Evolutionary conservation across 2,113 vertebrate species (phyloP), one percentile per base, ranked within the genome.

Genomic region (Pyrgilauda ruficollis): DNA sequence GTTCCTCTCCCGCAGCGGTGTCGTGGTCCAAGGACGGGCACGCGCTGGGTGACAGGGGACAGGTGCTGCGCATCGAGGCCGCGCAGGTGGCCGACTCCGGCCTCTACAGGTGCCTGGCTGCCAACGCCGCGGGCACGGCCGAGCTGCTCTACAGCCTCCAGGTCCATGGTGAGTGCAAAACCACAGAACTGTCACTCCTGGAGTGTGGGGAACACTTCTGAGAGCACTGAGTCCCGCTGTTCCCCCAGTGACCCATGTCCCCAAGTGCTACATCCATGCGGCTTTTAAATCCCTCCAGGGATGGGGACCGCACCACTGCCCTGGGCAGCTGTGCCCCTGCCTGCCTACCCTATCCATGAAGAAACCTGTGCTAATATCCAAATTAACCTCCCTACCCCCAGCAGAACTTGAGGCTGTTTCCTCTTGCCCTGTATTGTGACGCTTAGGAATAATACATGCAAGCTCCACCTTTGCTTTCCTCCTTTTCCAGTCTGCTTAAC

Each of bases 41-140:
- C 0, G 18, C 3, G 4, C 67, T 88, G 67, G 43, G 1, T 0
- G 46, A 2, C 61, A 97, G 98, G 55, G 98, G 99, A 27, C 98
- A 98, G 84, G 89, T 98, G 77, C 88, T 99, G 81, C 98, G 97
- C 92, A 98, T 99, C 2, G 98, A 98, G 74, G 98, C 93, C 2
- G 98, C 98, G 13, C 99, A 99, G 87, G 97, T 99, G 64, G 97
- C 98, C 0, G 99, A 99, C 61, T 95, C 98, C 1, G 99, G 99
- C 20, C 31, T 98, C 15, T 99, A 99, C 95, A 98, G 98, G 84
- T 99, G 99, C 83, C 96, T 98, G 26, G 99, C 99, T 8, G 94
- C 98, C 58, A 99, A 99, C 55, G 76, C 98, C 8, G 99, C 98
- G 1, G 99, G 99, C 90, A 96, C 94, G 2, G 98, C 99, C 2